These are phyloP conservation scores for Grammomys dolichurus DNA, from an alignment of 2,113 vertebrate species.

Conservation along the genomic window DNA sequence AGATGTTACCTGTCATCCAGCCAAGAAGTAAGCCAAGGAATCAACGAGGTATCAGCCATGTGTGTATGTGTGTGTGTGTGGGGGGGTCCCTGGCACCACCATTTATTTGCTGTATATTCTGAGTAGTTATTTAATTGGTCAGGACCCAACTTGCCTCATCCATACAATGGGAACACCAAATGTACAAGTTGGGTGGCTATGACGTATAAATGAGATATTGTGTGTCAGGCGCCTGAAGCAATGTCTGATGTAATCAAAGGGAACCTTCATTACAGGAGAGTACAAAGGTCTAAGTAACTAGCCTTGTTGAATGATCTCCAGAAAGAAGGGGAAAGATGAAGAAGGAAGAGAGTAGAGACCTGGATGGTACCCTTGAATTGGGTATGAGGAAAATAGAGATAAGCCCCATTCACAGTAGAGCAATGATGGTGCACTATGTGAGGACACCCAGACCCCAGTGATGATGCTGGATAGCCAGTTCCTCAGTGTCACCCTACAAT, in stretches of 20 bases:
- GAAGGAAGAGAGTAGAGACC: background rate
- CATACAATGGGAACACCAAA: background rate
- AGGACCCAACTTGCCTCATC: background rate
- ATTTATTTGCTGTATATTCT: background rate
- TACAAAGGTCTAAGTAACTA: too few species aligned
- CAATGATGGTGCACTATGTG: rapidly evolving
- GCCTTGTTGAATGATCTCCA: background rate
- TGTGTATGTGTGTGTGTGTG: too few species aligned
- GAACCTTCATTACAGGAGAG: background rate
- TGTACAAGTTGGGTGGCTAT: background rate
- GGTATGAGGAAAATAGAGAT: background rate
- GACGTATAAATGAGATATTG: background rate
- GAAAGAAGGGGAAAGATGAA: background rate
- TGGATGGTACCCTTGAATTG: background rate
- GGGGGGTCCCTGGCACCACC: background rate
- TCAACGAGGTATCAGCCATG: rapidly evolving
- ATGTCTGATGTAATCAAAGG: background rate
- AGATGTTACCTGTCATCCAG: background rate
- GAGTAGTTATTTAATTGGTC: background rate
- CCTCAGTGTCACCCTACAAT: rapidly evolving
- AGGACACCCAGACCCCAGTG: background rate
- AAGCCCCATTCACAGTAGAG: background rate
- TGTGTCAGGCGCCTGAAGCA: background rate
- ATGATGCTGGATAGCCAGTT: too few species aligned
- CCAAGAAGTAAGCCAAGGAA: background rate